Conservation (phyloP, 2,797 vertebrate genomes). For the Brachymystax lenok region DNA sequence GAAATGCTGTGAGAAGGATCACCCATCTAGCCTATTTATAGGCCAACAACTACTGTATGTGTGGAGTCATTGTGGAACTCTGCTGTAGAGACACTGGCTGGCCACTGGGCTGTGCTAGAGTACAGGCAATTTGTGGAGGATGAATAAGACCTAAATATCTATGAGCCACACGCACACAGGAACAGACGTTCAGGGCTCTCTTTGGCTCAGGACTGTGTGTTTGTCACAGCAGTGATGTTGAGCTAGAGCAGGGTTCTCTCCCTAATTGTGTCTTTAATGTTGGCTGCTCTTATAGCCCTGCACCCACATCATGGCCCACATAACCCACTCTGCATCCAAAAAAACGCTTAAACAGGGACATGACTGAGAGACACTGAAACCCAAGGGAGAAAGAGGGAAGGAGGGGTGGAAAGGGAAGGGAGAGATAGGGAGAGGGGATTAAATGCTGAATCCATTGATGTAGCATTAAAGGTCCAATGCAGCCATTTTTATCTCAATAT, state of each 20-base stretch:
- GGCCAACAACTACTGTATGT: too few relatives aligned
- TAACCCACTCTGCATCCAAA: neutral
- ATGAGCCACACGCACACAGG: neutral
- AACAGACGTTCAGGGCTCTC: neutral
- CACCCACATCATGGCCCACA: neutral
- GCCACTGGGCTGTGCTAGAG: neutral
- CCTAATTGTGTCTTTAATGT: neutral
- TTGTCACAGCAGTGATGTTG: neutral
- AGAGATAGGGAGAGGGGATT: constrained; percentile 1
- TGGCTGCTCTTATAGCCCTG: neutral
- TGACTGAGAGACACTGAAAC: neutral
- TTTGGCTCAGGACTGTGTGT: neutral
- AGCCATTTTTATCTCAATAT: too few relatives aligned
- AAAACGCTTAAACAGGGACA: neutral
- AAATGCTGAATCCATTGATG: constrained; percentile 15
- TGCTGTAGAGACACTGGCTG: neutral
- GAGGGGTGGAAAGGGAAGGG: neutral
- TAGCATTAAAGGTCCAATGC: neutral
- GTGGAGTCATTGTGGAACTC: neutral
- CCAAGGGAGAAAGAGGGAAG: neutral
- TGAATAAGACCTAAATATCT: neutral
- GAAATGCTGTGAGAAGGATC: neutral
- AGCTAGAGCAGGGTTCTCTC: neutral
- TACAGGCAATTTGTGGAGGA: neutral
- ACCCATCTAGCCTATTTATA: neutral